Evolutionary conservation across 2,113 vertebrate species (phyloP).

Genomic region (Terrapene triunguis): DNA sequence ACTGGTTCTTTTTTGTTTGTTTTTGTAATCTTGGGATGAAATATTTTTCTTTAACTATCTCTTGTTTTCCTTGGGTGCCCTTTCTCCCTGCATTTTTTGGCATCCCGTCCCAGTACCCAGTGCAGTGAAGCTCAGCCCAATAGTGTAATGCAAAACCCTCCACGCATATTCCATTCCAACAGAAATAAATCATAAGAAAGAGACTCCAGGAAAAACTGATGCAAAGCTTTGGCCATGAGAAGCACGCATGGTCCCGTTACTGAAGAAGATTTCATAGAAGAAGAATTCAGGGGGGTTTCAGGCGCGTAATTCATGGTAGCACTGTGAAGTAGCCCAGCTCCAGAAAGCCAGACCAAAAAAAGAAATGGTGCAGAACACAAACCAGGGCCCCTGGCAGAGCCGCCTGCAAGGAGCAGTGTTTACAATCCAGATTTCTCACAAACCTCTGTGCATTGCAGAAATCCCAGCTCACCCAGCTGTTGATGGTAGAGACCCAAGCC

Average conservation of each 20-base stretch:
- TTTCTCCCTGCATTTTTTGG: not conserved
- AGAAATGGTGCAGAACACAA: constrained; percentile 70
- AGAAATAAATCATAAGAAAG: constrained; percentile 49
- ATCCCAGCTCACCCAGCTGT: not conserved
- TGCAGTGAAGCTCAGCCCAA: constrained; percentile 47
- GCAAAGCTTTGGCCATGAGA: constrained; percentile 54
- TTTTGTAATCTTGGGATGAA: not conserved
- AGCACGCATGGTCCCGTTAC: constrained; percentile 44
- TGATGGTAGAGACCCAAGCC: not conserved
- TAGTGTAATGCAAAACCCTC: constrained; percentile 29
- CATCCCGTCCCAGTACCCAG: constrained; percentile 43
- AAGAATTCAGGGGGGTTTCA: constrained; percentile 73
- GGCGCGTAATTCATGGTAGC: constrained; percentile 55
- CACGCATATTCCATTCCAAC: constrained; percentile 43
- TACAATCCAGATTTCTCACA: constrained; percentile 57
- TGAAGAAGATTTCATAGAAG: constrained; percentile 61
- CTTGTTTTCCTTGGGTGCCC: constrained; percentile 6
- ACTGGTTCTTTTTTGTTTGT: constrained; percentile 38
- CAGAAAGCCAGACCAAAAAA: constrained; percentile 70
- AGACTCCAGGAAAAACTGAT: not conserved
- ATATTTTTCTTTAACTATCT: not conserved
- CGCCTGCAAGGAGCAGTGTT: constrained; percentile 38
- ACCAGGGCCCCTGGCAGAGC: constrained; percentile 62
- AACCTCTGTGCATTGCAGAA: constrained; percentile 30
- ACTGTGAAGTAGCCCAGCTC: constrained; percentile 46